A percentile compares a stretch with the other conserved stretches of the same genome.
Evolutionary conservation across 1,140 invertebrate species (phyloP).

Genomic region (Drosophila chauvacae): DNA sequence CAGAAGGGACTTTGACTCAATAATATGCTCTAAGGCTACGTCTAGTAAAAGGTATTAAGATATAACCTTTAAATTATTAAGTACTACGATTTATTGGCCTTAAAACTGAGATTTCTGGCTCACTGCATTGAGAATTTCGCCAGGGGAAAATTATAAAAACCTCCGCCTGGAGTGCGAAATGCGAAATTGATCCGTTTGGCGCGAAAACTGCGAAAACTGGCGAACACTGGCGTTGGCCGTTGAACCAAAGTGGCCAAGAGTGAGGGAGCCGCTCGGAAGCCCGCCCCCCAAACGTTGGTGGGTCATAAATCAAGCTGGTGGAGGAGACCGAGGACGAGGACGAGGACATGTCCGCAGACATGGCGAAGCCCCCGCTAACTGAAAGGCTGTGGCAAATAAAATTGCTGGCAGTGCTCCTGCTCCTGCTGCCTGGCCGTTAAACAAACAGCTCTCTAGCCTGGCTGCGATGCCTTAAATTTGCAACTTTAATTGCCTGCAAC

Average conservation of each 20-base stretch:
- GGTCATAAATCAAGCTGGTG: constrained; percentile 63
- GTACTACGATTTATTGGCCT: not conserved
- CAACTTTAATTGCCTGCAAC: constrained; percentile 54
- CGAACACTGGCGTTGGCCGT: not conserved
- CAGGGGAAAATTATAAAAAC: not conserved
- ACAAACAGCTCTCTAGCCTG: constrained; percentile 35
- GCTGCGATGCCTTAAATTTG: constrained; percentile 33
- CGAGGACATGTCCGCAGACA: constrained; percentile 21
- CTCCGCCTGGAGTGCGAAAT: constrained; percentile 2
- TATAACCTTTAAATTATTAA: not conserved
- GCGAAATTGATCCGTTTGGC: constrained; percentile 26
- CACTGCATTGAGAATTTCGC: not conserved
- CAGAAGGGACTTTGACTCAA: not conserved
- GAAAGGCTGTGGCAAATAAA: constrained; percentile 20
- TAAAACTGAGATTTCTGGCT: constrained; percentile 5
- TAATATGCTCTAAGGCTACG: not conserved
- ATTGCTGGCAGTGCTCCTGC: not conserved
- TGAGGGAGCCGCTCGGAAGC: not conserved
- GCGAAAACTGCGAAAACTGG: not conserved
- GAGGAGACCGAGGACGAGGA: constrained; percentile 19
- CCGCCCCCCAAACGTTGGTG: not conserved
- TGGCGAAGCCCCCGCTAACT: constrained; percentile 5
- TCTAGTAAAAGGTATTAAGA: not conserved
- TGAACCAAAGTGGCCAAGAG: constrained; percentile 14
- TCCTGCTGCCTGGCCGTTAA: constrained; percentile 29